Conservation (phyloP, 1,140 invertebrate species). For the Xylocopa sonorina region DNA sequence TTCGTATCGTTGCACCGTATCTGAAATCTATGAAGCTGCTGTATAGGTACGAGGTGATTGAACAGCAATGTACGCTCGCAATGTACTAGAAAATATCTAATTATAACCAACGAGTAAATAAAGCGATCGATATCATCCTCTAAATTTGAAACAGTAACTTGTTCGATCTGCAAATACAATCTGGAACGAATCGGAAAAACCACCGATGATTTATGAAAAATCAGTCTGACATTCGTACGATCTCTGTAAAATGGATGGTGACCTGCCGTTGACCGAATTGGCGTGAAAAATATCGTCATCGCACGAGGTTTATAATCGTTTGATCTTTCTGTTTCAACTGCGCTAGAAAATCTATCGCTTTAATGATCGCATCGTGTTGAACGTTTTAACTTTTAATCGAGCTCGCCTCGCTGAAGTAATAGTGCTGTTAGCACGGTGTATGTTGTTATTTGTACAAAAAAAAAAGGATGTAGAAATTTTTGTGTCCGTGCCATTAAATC, state of each 20-base stretch:
- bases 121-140: constrained; percentile 21
- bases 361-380: neutral
- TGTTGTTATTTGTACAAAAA: too few relatives aligned
- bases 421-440: too few relatives aligned
- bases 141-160: constrained; percentile 27
- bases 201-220: constrained; percentile 67
- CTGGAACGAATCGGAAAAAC: constrained; percentile 67
- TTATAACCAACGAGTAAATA: neutral
- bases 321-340: neutral
- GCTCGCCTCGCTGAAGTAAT: too few relatives aligned
- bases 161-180: constrained; percentile 53
- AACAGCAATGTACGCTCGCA: too few relatives aligned
- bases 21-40: too few relatives aligned
- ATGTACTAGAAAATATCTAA: too few relatives aligned
- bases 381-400: neutral
- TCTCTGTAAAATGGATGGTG: constrained; percentile 22
- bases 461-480: too few relatives aligned
- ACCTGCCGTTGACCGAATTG: constrained; percentile 13
- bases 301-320: neutral
- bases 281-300: constrained; percentile 11
- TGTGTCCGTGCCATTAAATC: too few relatives aligned
- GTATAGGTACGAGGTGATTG: too few relatives aligned
- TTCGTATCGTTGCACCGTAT: too few relatives aligned
- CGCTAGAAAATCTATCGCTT: too few relatives aligned
- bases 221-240: constrained; percentile 59